Conservation (phyloP, 1,140 invertebrate species). For the Drosophila dunni region DNA sequence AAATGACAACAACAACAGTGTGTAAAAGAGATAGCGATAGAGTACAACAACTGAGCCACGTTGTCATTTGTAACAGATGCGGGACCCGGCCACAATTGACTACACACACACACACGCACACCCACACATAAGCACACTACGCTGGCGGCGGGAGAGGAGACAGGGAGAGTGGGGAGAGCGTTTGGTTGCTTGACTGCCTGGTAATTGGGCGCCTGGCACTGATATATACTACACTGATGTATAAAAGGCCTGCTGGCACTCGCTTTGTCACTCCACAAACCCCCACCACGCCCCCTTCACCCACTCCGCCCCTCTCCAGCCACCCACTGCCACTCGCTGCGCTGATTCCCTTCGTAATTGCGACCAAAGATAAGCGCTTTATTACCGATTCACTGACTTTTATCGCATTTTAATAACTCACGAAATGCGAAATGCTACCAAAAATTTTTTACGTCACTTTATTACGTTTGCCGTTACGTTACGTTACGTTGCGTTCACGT, state of each 20-base stretch:
- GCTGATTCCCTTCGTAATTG: conserved; percentile 62
- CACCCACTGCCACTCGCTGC: neutral
- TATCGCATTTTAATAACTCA: conserved; percentile 83
- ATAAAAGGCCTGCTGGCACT: conserved; percentile 35
- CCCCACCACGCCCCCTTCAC: neutral
- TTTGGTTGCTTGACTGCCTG: conserved; percentile 25
- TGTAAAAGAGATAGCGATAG: conserved; percentile 1
- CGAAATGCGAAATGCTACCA: conserved; percentile 50
- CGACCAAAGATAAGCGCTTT: conserved; percentile 80
- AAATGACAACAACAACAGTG: conserved; percentile 3
- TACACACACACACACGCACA: conserved; percentile 29
- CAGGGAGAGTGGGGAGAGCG: neutral
- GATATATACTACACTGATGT: conserved; percentile 14
- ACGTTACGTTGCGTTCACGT: conserved; percentile 9
- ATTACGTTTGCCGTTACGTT: conserved; percentile 37
- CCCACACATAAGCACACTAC: conserved; percentile 8
- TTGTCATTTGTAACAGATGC: conserved; percentile 82
- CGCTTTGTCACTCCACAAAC: conserved; percentile 26
- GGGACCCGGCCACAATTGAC: conserved; percentile 75
- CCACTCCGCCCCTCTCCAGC: neutral
- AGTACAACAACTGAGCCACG: conserved; percentile 23
- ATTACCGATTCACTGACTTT: conserved; percentile 82
- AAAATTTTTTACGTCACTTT: conserved; percentile 37
- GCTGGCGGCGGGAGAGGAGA: neutral
- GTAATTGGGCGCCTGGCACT: conserved; percentile 44